These are phyloP conservation scores for Muntiacus muntjak DNA, from an alignment of 2,113 vertebrate genomes.

Conservation along the genomic window DNA sequence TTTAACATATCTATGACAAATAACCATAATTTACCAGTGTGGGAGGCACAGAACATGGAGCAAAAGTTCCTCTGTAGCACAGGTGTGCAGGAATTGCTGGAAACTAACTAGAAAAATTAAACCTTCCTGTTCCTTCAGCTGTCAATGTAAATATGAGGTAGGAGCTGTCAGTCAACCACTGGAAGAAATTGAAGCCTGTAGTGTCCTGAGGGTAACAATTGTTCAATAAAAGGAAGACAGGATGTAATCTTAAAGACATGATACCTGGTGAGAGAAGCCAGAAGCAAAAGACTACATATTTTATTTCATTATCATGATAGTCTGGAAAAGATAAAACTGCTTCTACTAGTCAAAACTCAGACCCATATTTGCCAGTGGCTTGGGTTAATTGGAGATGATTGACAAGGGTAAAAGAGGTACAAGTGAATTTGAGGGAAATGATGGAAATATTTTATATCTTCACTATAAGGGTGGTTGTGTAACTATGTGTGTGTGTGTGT, in stretches of 20 bases:
- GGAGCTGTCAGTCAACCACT: background rate
- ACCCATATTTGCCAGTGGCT: background rate
- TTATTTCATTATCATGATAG: background rate
- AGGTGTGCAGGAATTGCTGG: no score
- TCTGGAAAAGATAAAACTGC: background rate
- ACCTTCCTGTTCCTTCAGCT: background rate
- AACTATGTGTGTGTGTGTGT: background rate
- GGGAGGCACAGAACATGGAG: rapidly evolving
- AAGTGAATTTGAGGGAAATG: background rate
- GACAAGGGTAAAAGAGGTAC: background rate
- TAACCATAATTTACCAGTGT: background rate
- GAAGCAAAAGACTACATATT: background rate
- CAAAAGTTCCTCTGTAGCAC: background rate
- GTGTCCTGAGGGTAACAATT: background rate
- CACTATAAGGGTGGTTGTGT: background rate
- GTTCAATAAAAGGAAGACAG: background rate
- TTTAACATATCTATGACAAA: background rate
- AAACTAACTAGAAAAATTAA: background rate
- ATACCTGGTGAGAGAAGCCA: background rate
- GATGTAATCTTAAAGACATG: background rate
- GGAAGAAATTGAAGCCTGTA: background rate
- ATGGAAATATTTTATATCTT: background rate
- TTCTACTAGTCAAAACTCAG: background rate
- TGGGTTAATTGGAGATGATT: no score
- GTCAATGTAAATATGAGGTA: background rate